Evolutionary conservation across 1,140 invertebrate species (phyloP), one percentile per base, ranked within the genome.

Genomic region (Schlechtendalia chinensis): DNA sequence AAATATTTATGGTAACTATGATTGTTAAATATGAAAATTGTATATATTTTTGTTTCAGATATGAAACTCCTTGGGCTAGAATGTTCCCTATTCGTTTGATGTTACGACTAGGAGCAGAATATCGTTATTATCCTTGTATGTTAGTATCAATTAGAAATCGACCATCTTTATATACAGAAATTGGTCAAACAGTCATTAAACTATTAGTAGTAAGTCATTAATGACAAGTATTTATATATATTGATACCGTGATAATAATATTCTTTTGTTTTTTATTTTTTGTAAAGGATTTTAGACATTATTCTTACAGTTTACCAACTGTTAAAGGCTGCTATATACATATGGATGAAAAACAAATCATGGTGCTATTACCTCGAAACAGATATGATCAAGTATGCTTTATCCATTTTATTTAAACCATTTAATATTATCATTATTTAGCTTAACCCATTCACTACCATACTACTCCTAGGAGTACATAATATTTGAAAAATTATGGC

Each of bases 171-270:
- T 96, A 93, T 85, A 93, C 90, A 65, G 94, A 96, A 87, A 93
- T 96, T 80, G 94, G 94, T 16, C 93, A 96, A 83, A 96, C 94
- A 12, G 94, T 96, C 67, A 95, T 96, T 87, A 96, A 94, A 87
- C 88, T 96, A 54, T 86, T 96, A 77, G 93, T 93, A 8, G 89
- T 90, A 84, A 87, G 88, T 87, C 47, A 69, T 27, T 67, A 63
- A 59, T 53, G 32, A 47, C n/a, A n/a, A 53, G 12, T 32, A 29
- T 58, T 58, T 24, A 5, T 61, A 59, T 27, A 2, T 4, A 27
- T 27, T 59, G n/a, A n/a, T n/a, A n/a, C n/a, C n/a, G 6, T 24
- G 24, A 59, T 24, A 59, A 59, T 24, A 12, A 8, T 5, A 59
- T 59, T 59, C 14, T 16, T n/a, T 22, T 56, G 24, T 27, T 5